phyloP scores from a whole-genome alignment of 1,140 invertebrate genomes.

The Orchestia grillus region DNA sequence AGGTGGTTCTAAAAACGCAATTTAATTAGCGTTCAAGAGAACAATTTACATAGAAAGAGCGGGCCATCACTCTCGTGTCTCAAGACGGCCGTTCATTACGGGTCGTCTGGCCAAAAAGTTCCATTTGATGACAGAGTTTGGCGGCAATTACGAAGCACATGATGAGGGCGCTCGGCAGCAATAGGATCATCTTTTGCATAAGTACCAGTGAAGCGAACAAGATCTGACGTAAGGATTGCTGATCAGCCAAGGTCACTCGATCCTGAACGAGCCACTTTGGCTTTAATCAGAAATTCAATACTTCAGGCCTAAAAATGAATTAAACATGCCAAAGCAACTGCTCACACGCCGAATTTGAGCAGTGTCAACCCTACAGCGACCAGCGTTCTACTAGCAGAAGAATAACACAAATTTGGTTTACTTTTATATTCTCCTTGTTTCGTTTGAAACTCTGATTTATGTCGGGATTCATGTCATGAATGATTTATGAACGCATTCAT shows the following conservation, averaged over 20 bases:
- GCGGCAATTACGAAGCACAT: neutral
- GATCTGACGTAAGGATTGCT: neutral
- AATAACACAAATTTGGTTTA: no score
- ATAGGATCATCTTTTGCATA: neutral
- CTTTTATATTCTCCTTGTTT: no score
- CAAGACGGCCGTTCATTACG: neutral
- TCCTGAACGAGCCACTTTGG: neutral
- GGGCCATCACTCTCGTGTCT: neutral
- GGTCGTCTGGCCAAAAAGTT: neutral
- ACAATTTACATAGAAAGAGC: constrained; percentile 8
- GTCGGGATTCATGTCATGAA: no score
- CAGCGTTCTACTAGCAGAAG: no score
- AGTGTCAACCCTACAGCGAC: no score
- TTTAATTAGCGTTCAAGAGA: constrained; percentile 14
- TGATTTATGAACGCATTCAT: no score
- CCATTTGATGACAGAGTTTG: neutral
- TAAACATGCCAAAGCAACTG: neutral
- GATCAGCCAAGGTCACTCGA: neutral
- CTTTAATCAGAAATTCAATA: neutral
- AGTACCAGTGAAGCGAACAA: neutral
- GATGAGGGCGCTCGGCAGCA: neutral
- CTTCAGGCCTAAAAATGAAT: neutral
- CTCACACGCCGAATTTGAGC: no score
- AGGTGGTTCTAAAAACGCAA: neutral
- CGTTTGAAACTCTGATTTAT: no score